Base-by-base conservation (phyloP, 2,797 vertebrate genomes). In the Urosaurus nigricauda region DNA sequence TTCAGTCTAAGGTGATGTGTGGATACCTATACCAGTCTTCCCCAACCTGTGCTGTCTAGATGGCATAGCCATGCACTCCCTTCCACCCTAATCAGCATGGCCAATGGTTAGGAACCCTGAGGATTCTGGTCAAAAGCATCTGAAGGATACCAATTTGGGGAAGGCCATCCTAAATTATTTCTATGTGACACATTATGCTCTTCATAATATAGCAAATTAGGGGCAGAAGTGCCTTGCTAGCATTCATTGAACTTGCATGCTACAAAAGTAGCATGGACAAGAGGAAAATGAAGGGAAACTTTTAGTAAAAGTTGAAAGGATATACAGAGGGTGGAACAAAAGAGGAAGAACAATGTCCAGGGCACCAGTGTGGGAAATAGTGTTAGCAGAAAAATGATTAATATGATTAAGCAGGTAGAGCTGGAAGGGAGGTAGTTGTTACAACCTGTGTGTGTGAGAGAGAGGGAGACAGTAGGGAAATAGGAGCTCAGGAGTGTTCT, bases 1-100 rank as follows among this genome's bases (percentile, higher is more conserved):
- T 93, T 35, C 94, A 97, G 92, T 85, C 43, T 32, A 89, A 95
- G 95, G 97, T 97, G 83, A 94, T 94, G 83, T 6, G 5, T 0
- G 24, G 43, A 12, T 24, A 53, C 2, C 2, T 47, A 6, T 8
- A 0, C 63, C 43, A 16, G 56, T 11, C 29, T 21, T 73, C 24
- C 29, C 2, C 29, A 51, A 56, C 47, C 47, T 56, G 78, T 35
- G 17, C 29, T 51, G 16, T 29, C 17, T 14, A 56, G 5, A 79
- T 56, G 78, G 11, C 32, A 14, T 47, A 4, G 8, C 8, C 43
- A 19, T 79, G 51, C 19, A 14, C 51, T 79, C 75, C 43, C 75
- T 12, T 47, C 24, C 29, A 5, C 43, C 40, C 51, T 32, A 79
- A 32, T 16, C 51, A 79, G 32, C 51, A 79, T 32, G n/a, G 65